Percentiles rank a stretch among this genome's conserved stretches.
phyloP scores from a whole-genome alignment of 2,113 vertebrate species.

The Dicerorhinus sumatrensis region DNA sequence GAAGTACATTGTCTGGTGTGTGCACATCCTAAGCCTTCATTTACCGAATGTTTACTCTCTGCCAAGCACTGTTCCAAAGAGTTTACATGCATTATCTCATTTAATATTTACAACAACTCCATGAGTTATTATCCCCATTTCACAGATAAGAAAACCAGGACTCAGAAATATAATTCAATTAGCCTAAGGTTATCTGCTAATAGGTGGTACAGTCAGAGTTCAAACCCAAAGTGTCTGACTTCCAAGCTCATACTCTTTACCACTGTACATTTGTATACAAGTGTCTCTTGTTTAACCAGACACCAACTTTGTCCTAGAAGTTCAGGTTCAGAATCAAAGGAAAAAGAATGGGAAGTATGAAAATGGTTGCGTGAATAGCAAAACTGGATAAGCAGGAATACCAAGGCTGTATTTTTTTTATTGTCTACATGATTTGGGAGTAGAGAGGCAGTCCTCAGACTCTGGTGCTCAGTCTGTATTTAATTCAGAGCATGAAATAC shows the following conservation, averaged over 20 bases:
- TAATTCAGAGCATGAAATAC: background rate
- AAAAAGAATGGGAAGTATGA: background rate
- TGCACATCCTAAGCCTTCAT: background rate
- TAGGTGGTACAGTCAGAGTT: background rate
- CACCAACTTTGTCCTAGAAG: background rate
- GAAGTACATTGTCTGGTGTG: background rate
- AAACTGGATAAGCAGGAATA: background rate
- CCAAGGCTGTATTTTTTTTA: background rate
- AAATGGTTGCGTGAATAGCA: background rate
- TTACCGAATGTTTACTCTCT: background rate
- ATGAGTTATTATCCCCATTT: background rate
- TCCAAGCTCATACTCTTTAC: background rate
- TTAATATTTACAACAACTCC: background rate
- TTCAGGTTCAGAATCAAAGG: background rate
- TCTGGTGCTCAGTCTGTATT: background rate
- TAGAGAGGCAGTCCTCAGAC: background rate
- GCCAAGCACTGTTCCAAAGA: background rate
- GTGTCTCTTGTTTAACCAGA: background rate
- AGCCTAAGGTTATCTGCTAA: background rate
- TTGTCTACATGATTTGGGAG: background rate
- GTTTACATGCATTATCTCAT: background rate
- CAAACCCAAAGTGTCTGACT: background rate
- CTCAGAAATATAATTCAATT: background rate
- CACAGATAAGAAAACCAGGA: background rate
- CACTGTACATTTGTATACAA: background rate